These are phyloP conservation scores for Anticlea derivata DNA, from an alignment of 2,888 invertebrate genomes.

Conservation along the genomic window DNA sequence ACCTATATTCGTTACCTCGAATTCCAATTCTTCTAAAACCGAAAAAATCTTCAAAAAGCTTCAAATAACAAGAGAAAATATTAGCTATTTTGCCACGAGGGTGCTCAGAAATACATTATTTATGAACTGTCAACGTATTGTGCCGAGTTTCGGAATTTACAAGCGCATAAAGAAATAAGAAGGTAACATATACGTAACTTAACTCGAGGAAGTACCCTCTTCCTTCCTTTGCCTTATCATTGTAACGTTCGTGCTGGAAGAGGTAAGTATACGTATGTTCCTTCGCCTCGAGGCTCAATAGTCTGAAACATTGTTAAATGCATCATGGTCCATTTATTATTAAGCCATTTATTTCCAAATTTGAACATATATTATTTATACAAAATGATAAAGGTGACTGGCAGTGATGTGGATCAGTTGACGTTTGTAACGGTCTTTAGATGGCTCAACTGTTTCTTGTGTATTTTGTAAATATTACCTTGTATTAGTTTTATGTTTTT, in stretches of 20 bases:
- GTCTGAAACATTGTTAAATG: too few species aligned
- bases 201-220: conserved; percentile 1
- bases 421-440: too few species aligned
- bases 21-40: background rate
- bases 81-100: conserved; percentile 8
- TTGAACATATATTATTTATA: too few species aligned
- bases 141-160: conserved; percentile 6
- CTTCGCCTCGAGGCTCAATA: too few species aligned
- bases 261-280: too few species aligned
- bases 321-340: too few species aligned
- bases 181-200: background rate
- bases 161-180: conserved; percentile 8
- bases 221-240: conserved; percentile 5
- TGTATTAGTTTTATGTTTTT: too few species aligned
- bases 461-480: too few species aligned
- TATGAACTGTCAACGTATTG: conserved; percentile 19
- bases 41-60: conserved; percentile 10
- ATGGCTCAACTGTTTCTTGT: too few species aligned
- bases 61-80: conserved; percentile 8
- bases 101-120: conserved; percentile 25
- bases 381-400: too few species aligned
- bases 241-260: background rate
- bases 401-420: too few species aligned
- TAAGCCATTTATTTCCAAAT: too few species aligned
- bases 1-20: background rate